Percentiles rank a stretch among this genome's conserved stretches.
Conservation (phyloP, 2,797 vertebrate genomes). For the Taeniopygia guttata region DNA sequence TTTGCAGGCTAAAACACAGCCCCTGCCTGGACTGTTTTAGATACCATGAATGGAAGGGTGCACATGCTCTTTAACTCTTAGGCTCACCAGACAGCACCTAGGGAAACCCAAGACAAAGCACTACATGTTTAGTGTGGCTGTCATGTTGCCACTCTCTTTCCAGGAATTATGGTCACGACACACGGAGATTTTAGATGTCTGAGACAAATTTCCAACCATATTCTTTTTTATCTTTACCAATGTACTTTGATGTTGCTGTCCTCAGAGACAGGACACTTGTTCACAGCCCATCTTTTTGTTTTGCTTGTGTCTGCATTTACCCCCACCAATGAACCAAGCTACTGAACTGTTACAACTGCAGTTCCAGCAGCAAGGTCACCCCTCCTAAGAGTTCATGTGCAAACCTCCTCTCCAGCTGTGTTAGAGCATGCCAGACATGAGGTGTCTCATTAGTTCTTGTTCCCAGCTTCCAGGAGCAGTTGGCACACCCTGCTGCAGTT, state of each 20-base stretch:
- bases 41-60: background rate
- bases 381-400: background rate
- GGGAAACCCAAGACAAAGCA: background rate
- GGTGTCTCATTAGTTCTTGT: background rate
- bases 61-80: background rate
- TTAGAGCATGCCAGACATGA: background rate
- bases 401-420: background rate
- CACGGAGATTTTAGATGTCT: background rate
- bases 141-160: background rate
- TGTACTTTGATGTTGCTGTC: background rate
- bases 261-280: background rate
- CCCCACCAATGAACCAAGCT: background rate
- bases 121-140: no score
- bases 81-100: background rate
- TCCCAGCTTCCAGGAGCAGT: background rate
- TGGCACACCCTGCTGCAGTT: background rate
- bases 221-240: background rate
- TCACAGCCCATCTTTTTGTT: background rate
- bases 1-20: background rate
- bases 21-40: background rate
- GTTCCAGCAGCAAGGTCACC: background rate
- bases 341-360: background rate
- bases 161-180: background rate
- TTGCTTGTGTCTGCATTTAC: background rate
- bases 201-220: background rate